phyloP scores from a whole-genome alignment of 2,888 invertebrate genomes.

The Heliconius cydno region DNA sequence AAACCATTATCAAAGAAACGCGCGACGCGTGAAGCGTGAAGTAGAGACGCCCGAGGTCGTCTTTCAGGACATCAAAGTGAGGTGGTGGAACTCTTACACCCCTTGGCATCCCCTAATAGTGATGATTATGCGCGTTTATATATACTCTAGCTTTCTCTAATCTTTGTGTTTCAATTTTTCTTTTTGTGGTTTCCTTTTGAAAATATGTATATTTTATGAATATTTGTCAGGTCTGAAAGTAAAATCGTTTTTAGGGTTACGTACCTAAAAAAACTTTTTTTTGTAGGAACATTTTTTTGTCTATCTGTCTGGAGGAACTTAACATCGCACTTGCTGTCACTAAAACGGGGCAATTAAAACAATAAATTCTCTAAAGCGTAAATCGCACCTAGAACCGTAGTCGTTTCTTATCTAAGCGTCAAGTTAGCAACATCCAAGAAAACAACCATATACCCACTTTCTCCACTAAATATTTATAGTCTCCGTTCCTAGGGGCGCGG shows the following conservation, averaged over 20 bases:
- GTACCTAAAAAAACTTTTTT: no score
- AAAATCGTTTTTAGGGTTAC: neutral
- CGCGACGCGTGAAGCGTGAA: conserved; percentile 27
- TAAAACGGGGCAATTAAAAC: neutral
- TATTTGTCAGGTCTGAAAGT: neutral
- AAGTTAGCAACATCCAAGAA: neutral
- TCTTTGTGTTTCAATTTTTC: neutral
- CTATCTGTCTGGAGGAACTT: neutral
- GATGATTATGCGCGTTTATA: conserved; percentile 4
- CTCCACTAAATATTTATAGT: conserved; percentile 22
- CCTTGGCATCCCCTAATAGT: conserved; percentile 8
- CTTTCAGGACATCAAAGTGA: conserved; percentile 53
- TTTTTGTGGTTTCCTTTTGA: neutral
- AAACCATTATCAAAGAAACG: conserved; percentile 1
- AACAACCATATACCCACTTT: neutral
- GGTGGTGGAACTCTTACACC: conserved; percentile 12
- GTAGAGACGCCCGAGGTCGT: conserved; percentile 50
- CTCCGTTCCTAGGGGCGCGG: neutral
- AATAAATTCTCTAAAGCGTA: neutral
- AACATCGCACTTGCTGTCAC: no score
- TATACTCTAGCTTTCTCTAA: neutral
- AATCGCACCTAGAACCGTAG: neutral
- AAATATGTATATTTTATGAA: neutral
- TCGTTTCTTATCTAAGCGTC: neutral
- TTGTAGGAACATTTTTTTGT: neutral